Evolutionary conservation across 1,140 invertebrate genomes (phyloP), one percentile per base, ranked within the genome.

Genomic region (Musca domestica): DNA sequence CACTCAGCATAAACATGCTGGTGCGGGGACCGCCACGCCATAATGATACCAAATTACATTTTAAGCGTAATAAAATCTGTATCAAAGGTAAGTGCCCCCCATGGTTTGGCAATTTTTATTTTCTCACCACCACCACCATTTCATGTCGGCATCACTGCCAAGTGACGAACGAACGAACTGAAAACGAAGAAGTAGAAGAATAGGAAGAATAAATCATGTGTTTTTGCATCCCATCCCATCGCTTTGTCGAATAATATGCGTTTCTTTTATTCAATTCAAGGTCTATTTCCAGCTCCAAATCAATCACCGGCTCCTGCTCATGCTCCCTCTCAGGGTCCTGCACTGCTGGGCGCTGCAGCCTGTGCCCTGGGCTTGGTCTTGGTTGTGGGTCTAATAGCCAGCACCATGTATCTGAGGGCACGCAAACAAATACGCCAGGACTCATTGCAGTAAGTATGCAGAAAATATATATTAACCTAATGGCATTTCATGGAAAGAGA

Each of bases 11-110:
- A 67, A 95, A 95, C 78, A 90, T 97, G 67, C 91, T 91, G 6
- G 83, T 89, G 3, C 86, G 87, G 41, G 86, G 87, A 51, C 85
- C 85, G 10, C 81, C 84, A 19, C 74, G 79, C 2, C 73, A 73
- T 74, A 92, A 93, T 75, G 88, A 91, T 70, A 92, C 92, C 5
- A 83, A 86, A 58, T 83, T 95, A 27, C 88, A 90, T 68, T 91
- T 95, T 82, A 91, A 90, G 76, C 85, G 94, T 71, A 94, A 92
- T 82, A 95, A 95, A 84, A 91, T 94, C 73, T 95, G 94, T 76
- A 85, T 91, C 49, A 92, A 92, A 89, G 91, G 92, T 94, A 64
- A 64, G 67, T 41, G 14, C 20, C 22, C 49, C 12, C 61, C 12
- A 41, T 64, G 19, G 7, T 49, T 20, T 25, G 23, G 14, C 66